Base-by-base conservation (phyloP, 2,113 vertebrate genomes). In the Seriola aureovittata region DNA sequence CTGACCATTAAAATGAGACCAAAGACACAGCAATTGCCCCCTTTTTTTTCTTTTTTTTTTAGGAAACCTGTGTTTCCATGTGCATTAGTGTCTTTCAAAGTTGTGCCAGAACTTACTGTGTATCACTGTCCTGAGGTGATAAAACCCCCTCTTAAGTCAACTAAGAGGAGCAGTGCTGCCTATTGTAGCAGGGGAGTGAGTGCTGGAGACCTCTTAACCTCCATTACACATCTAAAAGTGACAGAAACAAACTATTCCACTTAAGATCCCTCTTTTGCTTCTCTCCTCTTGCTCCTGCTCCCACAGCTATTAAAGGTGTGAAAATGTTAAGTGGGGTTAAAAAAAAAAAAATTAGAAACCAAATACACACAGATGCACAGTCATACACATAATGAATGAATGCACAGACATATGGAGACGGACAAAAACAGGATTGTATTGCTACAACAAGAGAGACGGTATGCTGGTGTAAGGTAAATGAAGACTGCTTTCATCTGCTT, bases 241-340 rank as follows among this genome's bases (percentile, higher is more conserved):
- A 84, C 23, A 74, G 71, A 85, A 86, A 90, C 88, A 88, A 89
- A 85, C 68, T 67, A 82, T 77, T 85, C 46, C 88, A 91, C 91
- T 90, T 88, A 75, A 80, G 84, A 68, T 71, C 38, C 55, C 68
- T 71, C 63, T 66, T 63, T 52, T 48, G 71, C 40, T 68, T 78
- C 70, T 48, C 69, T 57, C 50, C 66, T 64, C 58, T 21, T 36
- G 17, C 70, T 80, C 44, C 19, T 38, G 57, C 36, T 79, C 74
- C 76, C 84, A 74, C 66, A 80, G 76, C 88, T 73, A 81, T 68
- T 78, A 71, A 34, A 87, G 50, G 88, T 86, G 88, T 81, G 81
- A 93, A 86, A 84, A 87, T 85, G 74, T 83, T 75, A 75, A 84
- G 59, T 76, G 82, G 65, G 84, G 13, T 50, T 25, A 29, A 2